Evolutionary conservation across 2,888 invertebrate genomes (phyloP), one percentile per base, ranked within the genome.

Genomic region (Phymatocera aterrima): DNA sequence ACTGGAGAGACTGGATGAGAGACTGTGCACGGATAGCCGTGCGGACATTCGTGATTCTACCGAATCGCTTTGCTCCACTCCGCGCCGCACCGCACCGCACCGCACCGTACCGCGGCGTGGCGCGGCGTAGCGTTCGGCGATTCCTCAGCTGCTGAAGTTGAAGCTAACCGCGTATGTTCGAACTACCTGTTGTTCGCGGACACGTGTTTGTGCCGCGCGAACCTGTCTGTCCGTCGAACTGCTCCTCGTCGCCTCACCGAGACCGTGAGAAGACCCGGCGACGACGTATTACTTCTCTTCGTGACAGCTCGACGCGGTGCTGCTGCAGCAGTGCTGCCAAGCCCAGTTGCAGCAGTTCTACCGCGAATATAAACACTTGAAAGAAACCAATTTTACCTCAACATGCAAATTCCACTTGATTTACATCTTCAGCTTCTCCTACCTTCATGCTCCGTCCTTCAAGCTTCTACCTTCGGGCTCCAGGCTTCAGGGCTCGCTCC

Each of bases 191-290:
- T 75, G 75, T 75, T 75, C 75, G 18, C 28, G 72, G 60, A 75
- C 75, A 75, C 75, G 75, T 75, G 75, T 75, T 75, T 60, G 75
- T 75, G 75, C 75, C 60, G 75, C 75, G 75, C 75, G 18, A 75
- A 75, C 75, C 75, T 75, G 75, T 75, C 75, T 43, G 28, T 75
- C 57, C 57, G 60, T 75, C 37, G 40, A 21, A 24, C 51, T 34
- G 51, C 46, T 72, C 51, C 72, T 48, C 72, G 72, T 48, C 75
- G 57, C 57, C 57, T 34, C 57, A 18, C 24, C 10, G 48, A 48
- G 37, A 75, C 75, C 75, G 75, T 75, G 75, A 75, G 75, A 75
- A 75, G 75, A 75, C 57, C 57, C 40, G 10, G n/a, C 40, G 57
- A 54, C 40, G 72, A 72, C 51, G 72, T 72, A 72, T 72, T 72